A percentile compares a stretch with the other conserved stretches of the same genome.
These are phyloP conservation scores for Martes martes DNA, from an alignment of 2,113 vertebrate species.

Conservation along the genomic window DNA sequence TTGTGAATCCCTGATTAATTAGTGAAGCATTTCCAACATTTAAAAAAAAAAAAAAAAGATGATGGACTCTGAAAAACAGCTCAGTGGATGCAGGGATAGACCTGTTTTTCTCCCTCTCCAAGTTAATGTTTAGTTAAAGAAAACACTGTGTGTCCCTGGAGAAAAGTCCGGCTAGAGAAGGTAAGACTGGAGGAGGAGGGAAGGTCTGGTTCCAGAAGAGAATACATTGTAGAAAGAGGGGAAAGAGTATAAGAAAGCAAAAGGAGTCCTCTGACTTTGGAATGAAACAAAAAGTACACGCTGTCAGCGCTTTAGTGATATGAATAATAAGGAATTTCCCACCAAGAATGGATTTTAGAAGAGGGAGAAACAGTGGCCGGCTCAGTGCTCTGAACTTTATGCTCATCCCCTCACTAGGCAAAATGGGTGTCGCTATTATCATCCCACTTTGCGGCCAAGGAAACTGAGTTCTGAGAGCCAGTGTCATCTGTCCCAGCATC, in stretches of 20 bases:
- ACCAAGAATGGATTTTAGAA: not conserved
- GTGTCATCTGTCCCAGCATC: not conserved
- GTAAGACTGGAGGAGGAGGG: not conserved
- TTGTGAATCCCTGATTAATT: not conserved
- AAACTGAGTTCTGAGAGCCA: not conserved
- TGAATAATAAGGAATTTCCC: not conserved
- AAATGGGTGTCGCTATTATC: not conserved
- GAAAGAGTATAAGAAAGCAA: not conserved
- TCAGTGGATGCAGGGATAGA: not conserved
- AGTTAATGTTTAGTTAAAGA: conserved; percentile 32
- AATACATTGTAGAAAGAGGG: not conserved
- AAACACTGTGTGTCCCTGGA: not conserved
- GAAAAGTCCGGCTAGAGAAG: not conserved
- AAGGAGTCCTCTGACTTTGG: not conserved
- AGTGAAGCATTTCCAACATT: conserved; percentile 7
- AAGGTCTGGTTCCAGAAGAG: not conserved
- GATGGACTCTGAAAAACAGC: conserved; percentile 8
- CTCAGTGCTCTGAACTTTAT: not conserved
- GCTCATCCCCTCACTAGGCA: not conserved
- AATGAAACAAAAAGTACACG: not conserved
- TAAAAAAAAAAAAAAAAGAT: not conserved
- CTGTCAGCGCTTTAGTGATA: not conserved
- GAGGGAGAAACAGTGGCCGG: no score
- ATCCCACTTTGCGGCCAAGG: not conserved
- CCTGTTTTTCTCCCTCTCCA: not conserved